Base-by-base conservation (phyloP, 2,888 invertebrate genomes). In the Diaphora mendica region DNA sequence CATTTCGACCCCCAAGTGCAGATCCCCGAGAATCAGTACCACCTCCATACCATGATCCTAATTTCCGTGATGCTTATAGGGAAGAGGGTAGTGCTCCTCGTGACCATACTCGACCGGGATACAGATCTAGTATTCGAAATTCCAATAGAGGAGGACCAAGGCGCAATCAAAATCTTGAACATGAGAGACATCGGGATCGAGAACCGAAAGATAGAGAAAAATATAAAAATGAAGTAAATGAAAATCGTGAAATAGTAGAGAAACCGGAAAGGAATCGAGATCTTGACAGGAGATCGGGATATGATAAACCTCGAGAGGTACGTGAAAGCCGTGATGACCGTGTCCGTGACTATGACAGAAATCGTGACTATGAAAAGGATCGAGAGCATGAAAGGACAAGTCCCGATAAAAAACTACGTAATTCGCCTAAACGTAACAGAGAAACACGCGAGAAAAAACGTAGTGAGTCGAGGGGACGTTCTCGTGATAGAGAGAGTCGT, bases 401-500 rank as follows among this genome's bases (percentile, higher is more conserved):
- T 15, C 94, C 95, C 7, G 95, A 95, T 69, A 94, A 91, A 81
- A 95, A 94, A 87, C 71, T 79, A 68, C 91, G 94, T 44, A 62
- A 78, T 0, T 94, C 95, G 59, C 94, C 95, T n/a, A 95, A 95
- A 85, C 91, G 93, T 59, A 88, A 80, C 76, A 90, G 92, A 76
- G 96, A 96, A 48, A 79, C 79, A 17, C 92, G 94, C 71, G 94
- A 95, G 35, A 94, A 93, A 82, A 92, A 91, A 83, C 92, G 94
- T 67, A 95, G 95, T 86, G 95, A 96, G 84, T 94, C 95, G 35
- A 90, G 93, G 82, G 94, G 92, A 70, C 91, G 93, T 55, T 95
- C 93, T 78, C 93, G 96, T 80, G 96, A 96, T 65, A 95, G 96
- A 77, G 96, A 96, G 77, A 92, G 91, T 82, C 95, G 93, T 79